phyloP scores from a whole-genome alignment of 1,140 invertebrate species.

The Bursaphelenchus mucronatus region DNA sequence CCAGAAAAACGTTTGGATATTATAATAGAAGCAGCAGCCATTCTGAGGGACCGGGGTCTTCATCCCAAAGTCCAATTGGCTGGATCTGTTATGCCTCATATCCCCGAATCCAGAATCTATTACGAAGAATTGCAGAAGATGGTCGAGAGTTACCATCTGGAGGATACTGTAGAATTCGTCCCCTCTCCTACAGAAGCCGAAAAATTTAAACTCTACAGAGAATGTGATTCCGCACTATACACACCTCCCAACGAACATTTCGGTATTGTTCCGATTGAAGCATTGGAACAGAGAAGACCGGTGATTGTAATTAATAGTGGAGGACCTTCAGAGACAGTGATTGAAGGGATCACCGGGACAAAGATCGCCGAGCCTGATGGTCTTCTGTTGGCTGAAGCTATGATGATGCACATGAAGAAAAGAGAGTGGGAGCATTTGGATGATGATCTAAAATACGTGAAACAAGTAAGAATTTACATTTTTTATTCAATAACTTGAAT shows the following conservation, averaged over 20 bases:
- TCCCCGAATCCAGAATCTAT: conserved; percentile 59
- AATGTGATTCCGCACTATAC: conserved; percentile 58
- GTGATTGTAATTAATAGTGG: conserved; percentile 60
- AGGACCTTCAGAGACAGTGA: conserved; percentile 57
- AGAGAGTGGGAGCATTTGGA: conserved; percentile 51
- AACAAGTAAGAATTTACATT: conserved; percentile 37
- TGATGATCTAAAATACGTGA: conserved; percentile 45
- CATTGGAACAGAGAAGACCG: conserved; percentile 56
- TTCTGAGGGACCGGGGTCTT: conserved; percentile 47
- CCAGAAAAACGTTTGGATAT: conserved; percentile 60
- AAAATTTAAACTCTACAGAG: conserved; percentile 52
- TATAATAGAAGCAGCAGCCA: conserved; percentile 58
- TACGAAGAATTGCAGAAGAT: conserved; percentile 50
- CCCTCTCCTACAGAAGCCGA: conserved; percentile 48
- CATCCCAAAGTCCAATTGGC: conserved; percentile 50
- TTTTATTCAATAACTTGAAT: background rate
- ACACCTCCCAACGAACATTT: conserved; percentile 60
- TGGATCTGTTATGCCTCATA: conserved; percentile 60
- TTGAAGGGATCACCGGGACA: conserved; percentile 57
- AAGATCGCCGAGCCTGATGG: conserved; percentile 57
- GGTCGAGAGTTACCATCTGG: conserved; percentile 43
- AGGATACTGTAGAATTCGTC: conserved; percentile 55
- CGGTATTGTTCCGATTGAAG: conserved; percentile 60
- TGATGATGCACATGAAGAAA: conserved; percentile 53
- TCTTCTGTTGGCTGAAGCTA: conserved; percentile 55